These are phyloP conservation scores for Araneus ventricosus DNA, from an alignment of 1,140 invertebrate genomes.

Conservation along the genomic window DNA sequence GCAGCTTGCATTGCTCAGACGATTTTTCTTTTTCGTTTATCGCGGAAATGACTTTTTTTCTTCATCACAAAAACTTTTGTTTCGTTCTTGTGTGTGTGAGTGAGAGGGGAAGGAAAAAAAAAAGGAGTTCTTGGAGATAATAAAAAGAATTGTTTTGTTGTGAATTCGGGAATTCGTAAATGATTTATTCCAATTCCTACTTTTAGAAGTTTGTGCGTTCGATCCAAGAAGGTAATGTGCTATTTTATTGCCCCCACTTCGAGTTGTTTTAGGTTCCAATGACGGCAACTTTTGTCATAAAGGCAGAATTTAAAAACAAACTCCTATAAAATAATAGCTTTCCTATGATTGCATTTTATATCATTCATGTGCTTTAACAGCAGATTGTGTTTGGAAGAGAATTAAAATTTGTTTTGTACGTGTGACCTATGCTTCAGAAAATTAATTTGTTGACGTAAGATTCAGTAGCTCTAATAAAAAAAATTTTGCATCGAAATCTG, in stretches of 20 bases:
- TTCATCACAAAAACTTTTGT: background rate
- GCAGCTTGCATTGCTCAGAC: background rate
- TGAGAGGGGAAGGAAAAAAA: background rate
- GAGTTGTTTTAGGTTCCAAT: background rate
- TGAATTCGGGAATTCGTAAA: constrained; percentile 37
- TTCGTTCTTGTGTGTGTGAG: background rate
- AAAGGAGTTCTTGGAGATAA: background rate
- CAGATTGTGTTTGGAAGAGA: background rate
- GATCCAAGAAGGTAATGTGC: background rate
- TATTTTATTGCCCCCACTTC: background rate
- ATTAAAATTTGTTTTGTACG: background rate
- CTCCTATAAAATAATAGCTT: background rate
- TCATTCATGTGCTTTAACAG: background rate
- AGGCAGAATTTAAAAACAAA: constrained; percentile 10
- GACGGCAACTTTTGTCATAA: background rate
- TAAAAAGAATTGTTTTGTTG: constrained; percentile 40
- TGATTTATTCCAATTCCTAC: constrained; percentile 38
- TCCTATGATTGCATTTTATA: background rate
- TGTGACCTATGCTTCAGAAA: too few relatives aligned
- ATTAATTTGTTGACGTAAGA: too few relatives aligned
- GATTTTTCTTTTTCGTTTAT: constrained; percentile 12
- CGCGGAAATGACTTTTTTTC: background rate
- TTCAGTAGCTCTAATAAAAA: too few relatives aligned
- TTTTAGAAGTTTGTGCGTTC: constrained; percentile 9
- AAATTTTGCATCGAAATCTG: too few relatives aligned